Evolutionary conservation across 1,140 invertebrate species (phyloP).

Genomic region (Pectinophora gossypiella): DNA sequence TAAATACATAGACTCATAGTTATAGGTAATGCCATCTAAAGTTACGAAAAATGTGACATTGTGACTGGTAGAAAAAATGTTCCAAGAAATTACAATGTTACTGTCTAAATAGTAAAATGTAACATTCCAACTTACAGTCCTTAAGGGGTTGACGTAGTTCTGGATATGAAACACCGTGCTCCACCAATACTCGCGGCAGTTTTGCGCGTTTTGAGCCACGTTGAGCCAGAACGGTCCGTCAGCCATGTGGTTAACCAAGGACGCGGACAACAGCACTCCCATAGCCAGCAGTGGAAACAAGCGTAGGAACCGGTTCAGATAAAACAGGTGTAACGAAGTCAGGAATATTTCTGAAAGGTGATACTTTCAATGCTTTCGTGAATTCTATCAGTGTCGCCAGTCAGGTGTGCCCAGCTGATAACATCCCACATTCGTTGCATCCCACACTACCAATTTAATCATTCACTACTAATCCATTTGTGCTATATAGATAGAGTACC

Average conservation of each 20-base stretch:
- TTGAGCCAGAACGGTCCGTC: constrained; percentile 77
- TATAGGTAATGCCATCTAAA: too few relatives aligned
- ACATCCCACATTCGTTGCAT: too few relatives aligned
- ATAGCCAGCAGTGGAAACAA: constrained; percentile 78
- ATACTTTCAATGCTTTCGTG: not conserved
- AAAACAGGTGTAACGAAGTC: constrained; percentile 49
- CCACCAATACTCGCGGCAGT: constrained; percentile 49
- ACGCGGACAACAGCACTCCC: constrained; percentile 73
- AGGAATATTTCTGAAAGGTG: constrained; percentile 28
- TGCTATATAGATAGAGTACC: too few relatives aligned
- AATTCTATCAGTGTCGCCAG: not conserved
- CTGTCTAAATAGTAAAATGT: too few relatives aligned
- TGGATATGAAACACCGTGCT: constrained; percentile 45
- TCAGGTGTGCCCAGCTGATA: too few relatives aligned
- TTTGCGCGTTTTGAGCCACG: constrained; percentile 18
- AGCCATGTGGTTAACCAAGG: constrained; percentile 74
- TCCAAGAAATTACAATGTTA: constrained; percentile 30
- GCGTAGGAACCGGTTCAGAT: constrained; percentile 74
- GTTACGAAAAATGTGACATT: too few relatives aligned
- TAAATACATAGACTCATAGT: too few relatives aligned
- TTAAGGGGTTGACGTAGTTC: constrained; percentile 27
- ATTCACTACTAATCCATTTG: too few relatives aligned
- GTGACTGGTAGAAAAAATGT: not conserved
- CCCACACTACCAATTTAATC: not conserved
- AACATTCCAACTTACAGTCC: not conserved